Base-by-base conservation (phyloP, 2,888 invertebrate genomes). In the Phyllotreta cruciferae region DNA sequence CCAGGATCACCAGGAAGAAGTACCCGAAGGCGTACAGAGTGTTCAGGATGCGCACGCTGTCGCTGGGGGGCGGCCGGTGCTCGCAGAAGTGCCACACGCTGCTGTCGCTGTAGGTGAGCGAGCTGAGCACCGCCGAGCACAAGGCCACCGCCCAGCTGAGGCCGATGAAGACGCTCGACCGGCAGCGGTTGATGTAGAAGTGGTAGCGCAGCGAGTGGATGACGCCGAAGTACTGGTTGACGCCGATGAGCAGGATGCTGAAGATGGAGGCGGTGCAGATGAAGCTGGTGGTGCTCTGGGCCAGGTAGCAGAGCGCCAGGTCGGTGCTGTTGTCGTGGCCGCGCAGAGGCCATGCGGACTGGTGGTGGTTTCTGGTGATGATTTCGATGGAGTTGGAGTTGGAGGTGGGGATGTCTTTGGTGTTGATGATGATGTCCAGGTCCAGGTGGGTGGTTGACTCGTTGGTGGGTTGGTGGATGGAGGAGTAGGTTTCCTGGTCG, bases 171-270 rank as follows among this genome's bases (percentile, higher is more conserved):
- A 83, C 75, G 0, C 78, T 81, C 41, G 83, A 84, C 64, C 83
- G 81, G 53, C 82, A 77, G 64, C 83, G 84, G 76, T 84, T 84
- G 66, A 86, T 83, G 63, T 83, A 82, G 63, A 85, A 84, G 65
- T 87, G 86, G 74, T 89, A 89, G 42, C 87, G 83, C 39, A 89
- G 77, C 0, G 88, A 88, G 66, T 87, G 87, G 47, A 88, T 85
- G 7, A 89, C 87, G 0, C 88, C 89, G 69, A 86, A 86, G 75
- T 88, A 88, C 71, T 88, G 85, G 74, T 89, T 88, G 58, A 88
- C 78, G 6, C 86, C 87, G 68, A 89, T 88, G 39, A 88, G 80
- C 6, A 88, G 81, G 5, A 88, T 84, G 55, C 88, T 86, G 60
- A 88, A 81, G 47, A 88, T 85, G 53, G 87, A 87, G 0, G 87